Conservation (phyloP, 1,140 invertebrate species). For the Drosophila pseudoobscura region DNA sequence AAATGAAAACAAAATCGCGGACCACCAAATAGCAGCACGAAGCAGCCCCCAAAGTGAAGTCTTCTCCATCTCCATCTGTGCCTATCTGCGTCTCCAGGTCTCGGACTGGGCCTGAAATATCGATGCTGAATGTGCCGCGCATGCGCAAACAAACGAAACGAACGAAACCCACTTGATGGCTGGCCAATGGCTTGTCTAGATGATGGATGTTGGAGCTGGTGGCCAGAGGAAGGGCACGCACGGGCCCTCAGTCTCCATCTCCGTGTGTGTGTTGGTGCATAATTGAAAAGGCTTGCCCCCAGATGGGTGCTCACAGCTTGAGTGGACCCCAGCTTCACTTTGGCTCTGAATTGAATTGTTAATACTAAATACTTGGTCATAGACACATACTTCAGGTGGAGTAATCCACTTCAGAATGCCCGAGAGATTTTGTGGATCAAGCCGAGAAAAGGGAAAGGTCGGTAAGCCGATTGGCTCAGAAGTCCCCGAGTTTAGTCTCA, state of each 20-base stretch:
- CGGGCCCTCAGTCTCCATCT: slow-evolving; percentile 1
- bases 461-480: too few species aligned
- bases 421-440: too few species aligned
- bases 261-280: slow-evolving; percentile 47
- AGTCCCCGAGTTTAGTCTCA: too few species aligned
- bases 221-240: slow-evolving; percentile 54
- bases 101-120: slow-evolving; percentile 51
- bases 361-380: too few species aligned
- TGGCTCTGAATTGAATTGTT: too few species aligned
- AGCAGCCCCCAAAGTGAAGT: slow-evolving; percentile 15
- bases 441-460: too few species aligned
- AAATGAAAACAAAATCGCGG: slow-evolving; percentile 74
- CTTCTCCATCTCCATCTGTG: slow-evolving; percentile 13
- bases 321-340: slow-evolving; percentile 9
- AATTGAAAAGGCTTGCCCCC: slow-evolving; percentile 44
- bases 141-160: slow-evolving; percentile 70
- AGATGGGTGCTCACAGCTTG: too few species aligned
- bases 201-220: slow-evolving; percentile 31
- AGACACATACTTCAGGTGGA: too few species aligned
- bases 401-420: too few species aligned
- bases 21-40: slow-evolving; percentile 74
- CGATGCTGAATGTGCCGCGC: slow-evolving; percentile 65
- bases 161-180: slow-evolving; percentile 58
- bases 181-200: slow-evolving; percentile 27
- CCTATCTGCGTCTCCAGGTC: slow-evolving; percentile 1